Base-by-base conservation (phyloP, 2,113 vertebrate species). In the Danionella cerebrum region DNA sequence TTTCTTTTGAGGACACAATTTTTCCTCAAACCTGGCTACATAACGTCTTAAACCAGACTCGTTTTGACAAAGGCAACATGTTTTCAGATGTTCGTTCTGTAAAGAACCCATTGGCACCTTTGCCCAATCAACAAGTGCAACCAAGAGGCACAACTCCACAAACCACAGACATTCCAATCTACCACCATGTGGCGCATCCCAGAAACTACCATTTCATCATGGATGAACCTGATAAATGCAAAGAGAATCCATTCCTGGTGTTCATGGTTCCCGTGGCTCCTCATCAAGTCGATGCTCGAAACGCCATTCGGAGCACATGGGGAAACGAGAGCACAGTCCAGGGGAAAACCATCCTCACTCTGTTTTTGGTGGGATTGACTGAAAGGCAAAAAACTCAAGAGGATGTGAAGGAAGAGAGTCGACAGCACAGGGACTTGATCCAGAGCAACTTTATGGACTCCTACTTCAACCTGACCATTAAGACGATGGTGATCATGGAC, bases 71-170 rank as follows among this genome's bases (percentile, higher is more conserved):
- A 33, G 9, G n/a, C n/a, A n/a, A n/a, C n/a, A n/a, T n/a, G n/a
- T n/a, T n/a, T n/a, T n/a, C n/a, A n/a, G n/a, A n/a, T n/a, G n/a
- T n/a, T n/a, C n/a, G n/a, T n/a, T n/a, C 29, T 5, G 86, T 96
- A 65, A 87, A 85, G 67, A 87, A n/a, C 91, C 41, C 90, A 5
- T 33, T 33, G 9, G 29, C 29, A 33, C 29, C 29, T 6, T 33
- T 33, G 29, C 29, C 29, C 29, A 33, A 3, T 5, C 29, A 33
- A 33, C 29, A 33, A 33, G 9, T 96, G 79, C 89, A 92, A 63
- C 88, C 96, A 53, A 94, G 97, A 79, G 94, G 96, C 0, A 93
- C 84, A 8, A 86, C 84, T 12, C n/a, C n/a, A n/a, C n/a, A n/a
- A n/a, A n/a, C n/a, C n/a, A n/a, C n/a, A n/a, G n/a, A n/a, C n/a